Evolutionary conservation across 2,113 vertebrate species (phyloP).

Genomic region (Pomatostomus ruficeps): DNA sequence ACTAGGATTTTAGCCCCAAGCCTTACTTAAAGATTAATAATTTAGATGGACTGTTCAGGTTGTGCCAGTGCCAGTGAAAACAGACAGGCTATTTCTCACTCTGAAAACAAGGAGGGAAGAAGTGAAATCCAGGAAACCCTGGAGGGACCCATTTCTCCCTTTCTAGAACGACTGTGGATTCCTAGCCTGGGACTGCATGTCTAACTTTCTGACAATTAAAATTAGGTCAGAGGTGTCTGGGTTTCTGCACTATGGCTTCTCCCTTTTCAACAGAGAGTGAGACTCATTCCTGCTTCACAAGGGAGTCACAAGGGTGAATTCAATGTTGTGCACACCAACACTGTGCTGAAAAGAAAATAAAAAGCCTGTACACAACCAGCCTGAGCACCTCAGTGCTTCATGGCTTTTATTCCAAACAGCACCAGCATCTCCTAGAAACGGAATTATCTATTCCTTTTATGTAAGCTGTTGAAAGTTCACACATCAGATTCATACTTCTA

Average conservation of each 20-base stretch:
- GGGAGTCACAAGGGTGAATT: neutral
- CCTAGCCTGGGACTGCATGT: neutral
- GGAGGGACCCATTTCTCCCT: neutral
- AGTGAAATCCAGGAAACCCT: neutral
- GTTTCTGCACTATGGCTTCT: neutral
- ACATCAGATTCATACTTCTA: neutral
- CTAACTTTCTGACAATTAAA: neutral
- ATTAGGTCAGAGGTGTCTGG: neutral
- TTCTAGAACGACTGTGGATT: neutral
- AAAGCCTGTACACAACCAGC: neutral
- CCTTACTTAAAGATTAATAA: neutral
- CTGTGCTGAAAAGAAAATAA: neutral
- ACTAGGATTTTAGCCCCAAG: neutral
- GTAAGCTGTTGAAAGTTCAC: neutral
- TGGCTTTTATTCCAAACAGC: neutral
- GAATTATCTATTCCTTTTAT: neutral
- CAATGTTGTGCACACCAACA: neutral
- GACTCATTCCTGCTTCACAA: neutral
- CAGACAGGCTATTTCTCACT: neutral
- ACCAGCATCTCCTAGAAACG: neutral
- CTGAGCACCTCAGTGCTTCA: neutral
- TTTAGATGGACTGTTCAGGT: neutral
- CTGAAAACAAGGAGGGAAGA: neutral
- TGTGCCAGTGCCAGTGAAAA: neutral
- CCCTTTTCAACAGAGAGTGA: neutral